phyloP scores from a whole-genome alignment of 2,888 invertebrate species.

The Leptopilina drosophilae region DNA sequence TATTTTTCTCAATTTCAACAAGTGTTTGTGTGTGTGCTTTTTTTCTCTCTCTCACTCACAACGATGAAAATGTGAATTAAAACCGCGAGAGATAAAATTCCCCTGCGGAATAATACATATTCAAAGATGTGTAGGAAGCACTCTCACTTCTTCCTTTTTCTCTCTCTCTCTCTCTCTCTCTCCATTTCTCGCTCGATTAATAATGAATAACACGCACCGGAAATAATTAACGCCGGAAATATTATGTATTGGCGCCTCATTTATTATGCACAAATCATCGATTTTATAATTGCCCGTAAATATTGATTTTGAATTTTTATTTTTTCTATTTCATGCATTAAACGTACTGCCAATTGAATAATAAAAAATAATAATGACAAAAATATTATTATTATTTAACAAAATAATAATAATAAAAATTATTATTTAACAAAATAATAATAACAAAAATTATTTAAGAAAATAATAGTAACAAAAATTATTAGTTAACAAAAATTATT shows the following conservation, averaged over 20 bases:
- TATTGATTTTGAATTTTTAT: background rate
- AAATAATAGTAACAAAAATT: no score
- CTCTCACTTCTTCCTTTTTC: conserved; percentile 23
- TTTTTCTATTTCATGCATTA: no score
- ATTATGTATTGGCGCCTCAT: conserved; percentile 14
- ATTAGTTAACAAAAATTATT: no score
- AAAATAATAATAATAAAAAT: no score
- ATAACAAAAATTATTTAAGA: no score
- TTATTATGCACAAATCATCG: background rate
- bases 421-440: no score
- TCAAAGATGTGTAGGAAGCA: background rate
- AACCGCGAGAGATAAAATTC: background rate
- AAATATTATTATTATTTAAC: no score
- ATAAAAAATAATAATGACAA: no score
- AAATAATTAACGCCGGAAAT: conserved; percentile 20
- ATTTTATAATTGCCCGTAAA: background rate
- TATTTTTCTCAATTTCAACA: background rate
- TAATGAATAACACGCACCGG: conserved; percentile 2
- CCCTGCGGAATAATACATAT: background rate
- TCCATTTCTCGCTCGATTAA: conserved; percentile 9
- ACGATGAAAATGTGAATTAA: background rate
- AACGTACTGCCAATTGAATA: no score
- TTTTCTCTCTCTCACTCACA: background rate
- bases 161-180: background rate
- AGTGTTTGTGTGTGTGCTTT: no score